Conservation (phyloP, 2,888 invertebrate species). For the Bombylius discolor region DNA sequence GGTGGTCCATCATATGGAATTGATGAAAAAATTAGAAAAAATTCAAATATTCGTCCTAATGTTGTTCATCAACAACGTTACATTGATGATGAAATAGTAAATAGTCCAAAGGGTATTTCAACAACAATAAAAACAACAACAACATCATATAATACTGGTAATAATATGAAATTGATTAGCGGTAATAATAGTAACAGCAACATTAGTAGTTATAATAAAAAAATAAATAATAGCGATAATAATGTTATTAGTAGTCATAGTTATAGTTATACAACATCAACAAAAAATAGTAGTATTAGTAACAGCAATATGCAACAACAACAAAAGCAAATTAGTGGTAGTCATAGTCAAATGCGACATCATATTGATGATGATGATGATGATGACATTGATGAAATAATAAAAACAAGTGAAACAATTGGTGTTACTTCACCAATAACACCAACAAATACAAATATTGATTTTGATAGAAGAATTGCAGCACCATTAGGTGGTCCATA, state of each 20-base stretch:
- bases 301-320: too few relatives aligned
- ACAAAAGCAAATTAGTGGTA: too few relatives aligned
- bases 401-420: neutral
- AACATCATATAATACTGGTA: neutral
- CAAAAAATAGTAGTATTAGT: neutral
- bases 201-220: neutral
- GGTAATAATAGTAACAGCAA: neutral
- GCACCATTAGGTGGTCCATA: constrained; percentile 11
- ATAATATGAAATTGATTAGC: neutral
- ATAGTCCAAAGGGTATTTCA: neutral
- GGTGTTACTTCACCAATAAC: neutral
- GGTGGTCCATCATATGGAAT: neutral
- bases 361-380: neutral
- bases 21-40: neutral
- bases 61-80: neutral
- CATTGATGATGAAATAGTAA: too few relatives aligned
- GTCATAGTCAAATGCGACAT: neutral
- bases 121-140: neutral
- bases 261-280: neutral
- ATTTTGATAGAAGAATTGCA: constrained; percentile 12
- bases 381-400: neutral
- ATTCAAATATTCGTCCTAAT: neutral
- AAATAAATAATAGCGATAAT: constrained; percentile 7
- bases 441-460: neutral
- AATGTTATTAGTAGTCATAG: constrained; percentile 3